Conservation (phyloP, 1,140 invertebrate species). For the Drosophila eugracilis region DNA sequence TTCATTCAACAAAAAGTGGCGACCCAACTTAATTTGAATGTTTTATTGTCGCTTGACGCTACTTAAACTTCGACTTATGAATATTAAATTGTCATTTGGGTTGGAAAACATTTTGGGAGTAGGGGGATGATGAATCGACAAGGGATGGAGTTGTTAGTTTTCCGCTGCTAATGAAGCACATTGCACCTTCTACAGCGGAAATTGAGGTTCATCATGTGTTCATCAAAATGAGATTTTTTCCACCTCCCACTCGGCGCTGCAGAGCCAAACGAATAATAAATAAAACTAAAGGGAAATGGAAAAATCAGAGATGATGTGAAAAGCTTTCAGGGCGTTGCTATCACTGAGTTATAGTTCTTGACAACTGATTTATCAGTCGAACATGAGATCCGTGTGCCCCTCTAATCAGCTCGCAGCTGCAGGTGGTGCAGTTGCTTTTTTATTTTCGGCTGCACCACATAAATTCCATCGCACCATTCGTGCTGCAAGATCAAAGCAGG, state of each 20-base stretch:
- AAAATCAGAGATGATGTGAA: conserved; percentile 15
- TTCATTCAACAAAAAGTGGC: conserved; percentile 19
- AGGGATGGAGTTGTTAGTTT: conserved; percentile 25
- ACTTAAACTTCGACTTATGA: conserved; percentile 68
- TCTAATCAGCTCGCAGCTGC: conserved; percentile 63
- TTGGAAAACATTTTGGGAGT: conserved; percentile 1
- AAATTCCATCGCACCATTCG: conserved; percentile 55
- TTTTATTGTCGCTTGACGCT: conserved; percentile 66
- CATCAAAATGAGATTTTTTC: conserved; percentile 31
- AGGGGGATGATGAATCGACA: conserved; percentile 7
- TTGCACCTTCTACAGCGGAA: conserved; percentile 24
- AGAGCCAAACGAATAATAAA: conserved; percentile 68
- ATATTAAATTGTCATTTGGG: conserved; percentile 48
- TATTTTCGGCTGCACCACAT: conserved; percentile 65
- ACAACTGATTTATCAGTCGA: conserved; percentile 66
- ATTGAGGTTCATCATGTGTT: conserved; percentile 35
- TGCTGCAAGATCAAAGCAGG: conserved; percentile 70
- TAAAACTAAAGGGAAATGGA: conserved; percentile 37
- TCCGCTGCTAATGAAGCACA: conserved; percentile 49
- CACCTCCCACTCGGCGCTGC: conserved; percentile 43
- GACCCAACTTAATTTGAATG: conserved; percentile 59
- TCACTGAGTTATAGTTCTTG: conserved; percentile 56
- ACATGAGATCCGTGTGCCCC: conserved; percentile 11
- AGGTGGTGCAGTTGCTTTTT: conserved; percentile 46
- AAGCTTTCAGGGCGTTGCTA: conserved; percentile 60